Conservation (phyloP, 2,113 vertebrate genomes). For the Tachysurus vachellii region DNA sequence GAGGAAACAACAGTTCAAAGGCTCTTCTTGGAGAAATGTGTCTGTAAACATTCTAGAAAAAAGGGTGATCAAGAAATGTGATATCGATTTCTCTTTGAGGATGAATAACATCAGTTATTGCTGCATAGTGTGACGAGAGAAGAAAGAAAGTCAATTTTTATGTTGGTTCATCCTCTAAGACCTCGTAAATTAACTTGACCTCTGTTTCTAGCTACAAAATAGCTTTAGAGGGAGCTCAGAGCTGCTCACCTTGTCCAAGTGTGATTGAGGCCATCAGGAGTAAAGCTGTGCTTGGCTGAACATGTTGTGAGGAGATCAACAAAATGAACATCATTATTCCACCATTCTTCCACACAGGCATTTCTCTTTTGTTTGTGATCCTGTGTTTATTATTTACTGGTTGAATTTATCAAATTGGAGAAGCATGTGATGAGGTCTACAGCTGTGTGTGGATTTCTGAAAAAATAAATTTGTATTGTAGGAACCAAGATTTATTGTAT, state of each 20-base stretch:
- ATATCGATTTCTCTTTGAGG: neutral
- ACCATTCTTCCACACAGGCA: constrained; percentile 23
- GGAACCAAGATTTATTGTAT: constrained; percentile 53
- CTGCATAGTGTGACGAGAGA: neutral
- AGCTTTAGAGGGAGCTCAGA: neutral
- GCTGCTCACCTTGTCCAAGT: constrained; percentile 14
- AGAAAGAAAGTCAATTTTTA: neutral
- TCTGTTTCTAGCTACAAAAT: neutral
- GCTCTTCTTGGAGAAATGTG: neutral
- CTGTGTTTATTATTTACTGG: constrained; percentile 50
- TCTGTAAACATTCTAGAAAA: neutral
- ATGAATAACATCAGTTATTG: neutral
- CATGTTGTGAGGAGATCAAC: constrained; percentile 47
- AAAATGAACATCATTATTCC: constrained; percentile 50
- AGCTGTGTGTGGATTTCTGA: constrained; percentile 30
- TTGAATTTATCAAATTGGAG: constrained; percentile 48
- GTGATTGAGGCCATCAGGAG: constrained; percentile 17
- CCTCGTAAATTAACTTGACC: neutral
- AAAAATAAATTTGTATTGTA: constrained; percentile 5
- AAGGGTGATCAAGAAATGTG: neutral
- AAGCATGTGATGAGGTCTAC: constrained; percentile 42
- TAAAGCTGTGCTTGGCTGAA: neutral
- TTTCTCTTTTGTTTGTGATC: constrained; percentile 41
- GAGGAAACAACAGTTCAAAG: constrained; percentile 9
- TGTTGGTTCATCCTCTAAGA: neutral